Conservation (phyloP, 2,888 invertebrate genomes). For the Phyto melanocephala region DNA sequence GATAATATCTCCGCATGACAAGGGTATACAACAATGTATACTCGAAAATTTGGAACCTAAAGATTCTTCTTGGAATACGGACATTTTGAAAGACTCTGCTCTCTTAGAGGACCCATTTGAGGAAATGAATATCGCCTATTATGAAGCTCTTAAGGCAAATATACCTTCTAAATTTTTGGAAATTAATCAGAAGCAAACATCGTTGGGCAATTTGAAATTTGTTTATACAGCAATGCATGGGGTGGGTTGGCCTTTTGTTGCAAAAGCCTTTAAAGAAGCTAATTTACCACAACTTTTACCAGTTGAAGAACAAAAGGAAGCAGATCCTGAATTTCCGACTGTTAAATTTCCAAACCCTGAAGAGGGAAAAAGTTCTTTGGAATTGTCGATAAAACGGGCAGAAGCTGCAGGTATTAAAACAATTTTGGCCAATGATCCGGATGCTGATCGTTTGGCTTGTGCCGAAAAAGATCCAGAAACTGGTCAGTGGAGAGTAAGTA, state of each 20-base stretch:
- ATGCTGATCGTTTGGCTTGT: slow-evolving; percentile 96
- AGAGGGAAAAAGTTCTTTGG: slow-evolving; percentile 90
- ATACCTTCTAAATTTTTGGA: slow-evolving; percentile 81
- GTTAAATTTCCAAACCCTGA: slow-evolving; percentile 99
- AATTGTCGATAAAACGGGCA: slow-evolving; percentile 88
- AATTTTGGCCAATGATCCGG: slow-evolving; percentile 98
- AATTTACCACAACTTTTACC: slow-evolving; percentile 82
- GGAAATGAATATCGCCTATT: slow-evolving; percentile 85
- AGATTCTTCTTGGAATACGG: slow-evolving; percentile 88
- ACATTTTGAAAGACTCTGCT: slow-evolving; percentile 80
- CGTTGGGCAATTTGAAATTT: slow-evolving; percentile 81
- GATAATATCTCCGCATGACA: slow-evolving; percentile 95
- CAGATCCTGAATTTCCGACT: slow-evolving; percentile 98
- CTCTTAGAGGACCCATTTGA: slow-evolving; percentile 85
- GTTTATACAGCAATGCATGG: slow-evolving; percentile 99
- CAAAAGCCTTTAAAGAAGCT: slow-evolving; percentile 86
- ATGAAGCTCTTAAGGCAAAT: slow-evolving; percentile 81
- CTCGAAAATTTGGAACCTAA: slow-evolving; percentile 87
- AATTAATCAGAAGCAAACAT: slow-evolving; percentile 78
- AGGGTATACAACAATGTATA: slow-evolving; percentile 89
- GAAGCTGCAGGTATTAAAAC: slow-evolving; percentile 84
- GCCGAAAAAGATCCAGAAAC: slow-evolving; percentile 87
- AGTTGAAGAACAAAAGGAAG: slow-evolving; percentile 86
- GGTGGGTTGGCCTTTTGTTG: slow-evolving; percentile 90
- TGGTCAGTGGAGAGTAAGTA: slow-evolving; percentile 70